Evolutionary conservation across 2,888 invertebrate genomes (phyloP).

Genomic region (Platerodrilus igneus): DNA sequence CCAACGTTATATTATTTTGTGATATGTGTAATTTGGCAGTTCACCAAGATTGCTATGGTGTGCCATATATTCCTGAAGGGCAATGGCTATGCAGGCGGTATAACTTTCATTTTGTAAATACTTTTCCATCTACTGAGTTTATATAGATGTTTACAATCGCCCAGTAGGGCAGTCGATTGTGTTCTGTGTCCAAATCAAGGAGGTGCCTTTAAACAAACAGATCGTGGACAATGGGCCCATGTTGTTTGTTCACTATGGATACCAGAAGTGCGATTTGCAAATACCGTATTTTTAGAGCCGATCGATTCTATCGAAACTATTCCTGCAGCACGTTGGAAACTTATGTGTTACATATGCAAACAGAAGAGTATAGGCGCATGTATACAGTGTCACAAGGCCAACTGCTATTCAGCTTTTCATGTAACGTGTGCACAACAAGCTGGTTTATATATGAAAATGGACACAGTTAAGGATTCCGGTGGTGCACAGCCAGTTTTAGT

Average conservation of each 20-base stretch:
- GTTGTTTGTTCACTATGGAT: slow-evolving; percentile 99
- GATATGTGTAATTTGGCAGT: slow-evolving; percentile 99
- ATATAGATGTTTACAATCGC: slow-evolving; percentile 79
- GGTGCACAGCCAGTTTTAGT: slow-evolving; percentile 70
- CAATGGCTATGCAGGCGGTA: slow-evolving; percentile 88
- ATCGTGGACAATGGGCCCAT: slow-evolving; percentile 94
- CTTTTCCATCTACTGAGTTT: not conserved
- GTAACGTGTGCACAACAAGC: slow-evolving; percentile 99
- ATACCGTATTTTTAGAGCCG: slow-evolving; percentile 96
- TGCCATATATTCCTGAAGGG: slow-evolving; percentile 56
- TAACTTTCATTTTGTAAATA: not conserved
- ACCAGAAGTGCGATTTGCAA: slow-evolving; percentile 96
- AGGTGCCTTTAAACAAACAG: slow-evolving; percentile 98
- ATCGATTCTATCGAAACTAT: slow-evolving; percentile 95
- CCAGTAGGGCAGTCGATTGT: slow-evolving; percentile 93
- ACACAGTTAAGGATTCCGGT: slow-evolving; percentile 67
- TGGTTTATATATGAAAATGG: slow-evolving; percentile 93
- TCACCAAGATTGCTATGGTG: slow-evolving; percentile 98
- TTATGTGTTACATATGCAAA: slow-evolving; percentile 97
- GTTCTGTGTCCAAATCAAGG: slow-evolving; percentile 97
- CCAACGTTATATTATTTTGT: slow-evolving; percentile 97
- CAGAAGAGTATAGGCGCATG: slow-evolving; percentile 91
- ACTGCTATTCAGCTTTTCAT: slow-evolving; percentile 97
- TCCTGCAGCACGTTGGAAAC: slow-evolving; percentile 90
- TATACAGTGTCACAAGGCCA: slow-evolving; percentile 95